Evolutionary conservation across 2,888 invertebrate species (phyloP).

Genomic region (Drosophila incognita): DNA sequence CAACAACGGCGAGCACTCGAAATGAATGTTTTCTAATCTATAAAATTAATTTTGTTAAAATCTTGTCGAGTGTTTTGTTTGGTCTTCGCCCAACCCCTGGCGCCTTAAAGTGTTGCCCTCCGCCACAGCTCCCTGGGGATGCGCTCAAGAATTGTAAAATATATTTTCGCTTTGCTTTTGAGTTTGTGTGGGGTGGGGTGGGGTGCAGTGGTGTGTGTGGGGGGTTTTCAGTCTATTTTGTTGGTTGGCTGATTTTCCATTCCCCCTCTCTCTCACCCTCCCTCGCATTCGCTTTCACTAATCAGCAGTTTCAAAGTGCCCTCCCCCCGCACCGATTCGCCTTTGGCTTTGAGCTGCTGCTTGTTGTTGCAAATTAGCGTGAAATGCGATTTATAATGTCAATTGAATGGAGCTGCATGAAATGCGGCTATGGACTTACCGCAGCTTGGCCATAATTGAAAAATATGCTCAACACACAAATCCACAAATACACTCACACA

Average conservation of each 20-base stretch:
- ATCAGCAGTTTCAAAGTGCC: slow-evolving; percentile 56
- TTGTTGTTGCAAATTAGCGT: slow-evolving; percentile 78
- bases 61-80: slow-evolving; percentile 61
- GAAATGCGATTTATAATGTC: slow-evolving; percentile 81
- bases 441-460: slow-evolving; percentile 66
- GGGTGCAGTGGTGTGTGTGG: background rate
- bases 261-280: background rate
- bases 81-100: background rate
- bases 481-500: slow-evolving; percentile 20
- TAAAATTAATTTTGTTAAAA: slow-evolving; percentile 78
- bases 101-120: slow-evolving; percentile 26
- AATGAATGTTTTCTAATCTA: slow-evolving; percentile 73
- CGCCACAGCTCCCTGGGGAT: slow-evolving; percentile 36
- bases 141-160: slow-evolving; percentile 62
- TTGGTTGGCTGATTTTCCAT: slow-evolving; percentile 46
- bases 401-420: slow-evolving; percentile 55
- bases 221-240: slow-evolving; percentile 11
- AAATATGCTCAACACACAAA: slow-evolving; percentile 56
- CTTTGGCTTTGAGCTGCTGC: slow-evolving; percentile 35
- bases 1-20: slow-evolving; percentile 5
- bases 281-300: slow-evolving; percentile 36
- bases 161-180: slow-evolving; percentile 65
- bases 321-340: background rate
- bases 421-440: slow-evolving; percentile 35
- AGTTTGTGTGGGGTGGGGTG: slow-evolving; percentile 29